Evolutionary conservation across 92 coral and sea anemone genomes (phyloP).

Genomic region (Umimayanthus kanabou): DNA sequence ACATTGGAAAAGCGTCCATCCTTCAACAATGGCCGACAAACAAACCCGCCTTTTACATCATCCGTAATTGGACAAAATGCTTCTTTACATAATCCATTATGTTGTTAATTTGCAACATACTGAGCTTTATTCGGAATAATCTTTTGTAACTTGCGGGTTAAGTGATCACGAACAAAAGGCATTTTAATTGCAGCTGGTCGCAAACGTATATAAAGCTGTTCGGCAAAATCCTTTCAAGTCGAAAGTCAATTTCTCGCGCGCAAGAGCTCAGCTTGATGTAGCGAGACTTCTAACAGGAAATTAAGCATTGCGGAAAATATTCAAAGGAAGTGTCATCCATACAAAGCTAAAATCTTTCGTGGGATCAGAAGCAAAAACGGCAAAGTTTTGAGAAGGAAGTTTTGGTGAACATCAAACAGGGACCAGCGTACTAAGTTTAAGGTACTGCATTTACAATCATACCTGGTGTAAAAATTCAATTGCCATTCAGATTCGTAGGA

Average conservation of each 20-base stretch:
- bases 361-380: neutral
- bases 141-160: constrained; percentile 2
- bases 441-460: neutral
- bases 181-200: constrained; percentile 1
- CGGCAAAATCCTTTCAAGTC: neutral
- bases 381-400: neutral
- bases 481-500: neutral
- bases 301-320: neutral
- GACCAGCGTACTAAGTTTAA: too few species aligned
- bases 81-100: neutral
- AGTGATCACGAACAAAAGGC: constrained; percentile 11
- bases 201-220: neutral
- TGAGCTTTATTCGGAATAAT: neutral
- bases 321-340: neutral
- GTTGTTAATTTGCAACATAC: neutral
- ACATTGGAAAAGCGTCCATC: neutral
- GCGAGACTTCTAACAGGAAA: neutral
- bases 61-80: neutral
- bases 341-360: neutral
- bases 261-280: neutral
- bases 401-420: neutral
- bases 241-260: neutral
- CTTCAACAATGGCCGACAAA: neutral
- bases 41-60: neutral
- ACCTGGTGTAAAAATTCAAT: too few species aligned